These are phyloP conservation scores for Acanthisitta chloris DNA, from an alignment of 2,113 vertebrate species.

Conservation along the genomic window DNA sequence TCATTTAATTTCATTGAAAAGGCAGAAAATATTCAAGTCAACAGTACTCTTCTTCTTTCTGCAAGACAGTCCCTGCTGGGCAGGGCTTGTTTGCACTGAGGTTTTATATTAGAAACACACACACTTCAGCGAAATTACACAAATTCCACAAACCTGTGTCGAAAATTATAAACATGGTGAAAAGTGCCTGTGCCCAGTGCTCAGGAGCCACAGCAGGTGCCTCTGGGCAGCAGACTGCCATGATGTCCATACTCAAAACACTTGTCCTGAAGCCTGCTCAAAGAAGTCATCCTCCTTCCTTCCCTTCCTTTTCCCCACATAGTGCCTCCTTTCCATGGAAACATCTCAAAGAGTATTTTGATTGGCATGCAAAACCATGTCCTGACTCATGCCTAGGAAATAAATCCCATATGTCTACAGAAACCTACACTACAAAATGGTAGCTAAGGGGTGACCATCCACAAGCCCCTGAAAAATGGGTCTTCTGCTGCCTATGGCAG, in stretches of 20 bases:
- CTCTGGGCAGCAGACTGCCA: neutral
- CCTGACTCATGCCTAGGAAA: neutral
- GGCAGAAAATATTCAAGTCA: neutral
- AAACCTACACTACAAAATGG: accelerated
- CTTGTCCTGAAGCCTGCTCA: neutral
- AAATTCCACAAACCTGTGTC: neutral
- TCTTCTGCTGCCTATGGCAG: neutral
- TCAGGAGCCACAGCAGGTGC: neutral
- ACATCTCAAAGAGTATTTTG: neutral
- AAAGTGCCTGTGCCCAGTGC: neutral
- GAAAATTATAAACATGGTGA: neutral
- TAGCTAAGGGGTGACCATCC: neutral
- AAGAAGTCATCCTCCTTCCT: neutral
- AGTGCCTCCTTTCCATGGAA: accelerated
- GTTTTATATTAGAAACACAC: constrained; percentile 15
- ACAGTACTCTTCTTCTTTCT: neutral
- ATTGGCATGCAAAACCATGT: neutral
- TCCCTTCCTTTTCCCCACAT: neutral
- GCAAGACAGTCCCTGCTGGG: neutral
- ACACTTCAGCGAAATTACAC: neutral
- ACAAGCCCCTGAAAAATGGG: neutral
- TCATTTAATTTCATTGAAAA: neutral
- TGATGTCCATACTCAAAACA: neutral
- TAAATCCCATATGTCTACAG: neutral
- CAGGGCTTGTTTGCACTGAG: constrained; percentile 15